phyloP scores from a whole-genome alignment of 2,113 vertebrate species.

The Orthonyx spaldingii region DNA sequence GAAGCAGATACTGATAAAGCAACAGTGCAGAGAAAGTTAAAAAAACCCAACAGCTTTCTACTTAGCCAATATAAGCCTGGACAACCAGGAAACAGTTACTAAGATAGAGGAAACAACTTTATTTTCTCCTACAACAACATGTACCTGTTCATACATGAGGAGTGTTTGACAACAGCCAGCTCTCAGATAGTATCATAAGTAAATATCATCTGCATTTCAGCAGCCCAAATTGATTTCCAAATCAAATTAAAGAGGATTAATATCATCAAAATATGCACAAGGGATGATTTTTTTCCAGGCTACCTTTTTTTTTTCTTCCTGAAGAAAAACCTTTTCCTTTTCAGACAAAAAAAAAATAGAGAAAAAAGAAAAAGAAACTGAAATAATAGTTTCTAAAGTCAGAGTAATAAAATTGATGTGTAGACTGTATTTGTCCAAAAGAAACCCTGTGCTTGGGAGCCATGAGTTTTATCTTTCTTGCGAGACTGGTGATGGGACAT shows the following conservation, averaged over 20 bases:
- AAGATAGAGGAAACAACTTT: background rate
- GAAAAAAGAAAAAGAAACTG: background rate
- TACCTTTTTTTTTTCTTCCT: background rate
- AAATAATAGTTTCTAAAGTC: background rate
- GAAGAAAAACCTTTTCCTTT: background rate
- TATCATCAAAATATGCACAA: background rate
- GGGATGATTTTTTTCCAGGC: background rate
- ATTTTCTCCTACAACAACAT: background rate
- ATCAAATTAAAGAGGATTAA: background rate
- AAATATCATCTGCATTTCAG: background rate
- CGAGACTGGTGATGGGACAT: background rate
- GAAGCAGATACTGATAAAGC: background rate
- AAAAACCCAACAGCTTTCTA: background rate
- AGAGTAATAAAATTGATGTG: background rate
- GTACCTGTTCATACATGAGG: background rate
- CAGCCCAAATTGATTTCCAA: background rate
- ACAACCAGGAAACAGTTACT: background rate
- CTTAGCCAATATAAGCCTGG: background rate
- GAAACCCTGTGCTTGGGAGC: background rate
- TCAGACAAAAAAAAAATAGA: background rate
- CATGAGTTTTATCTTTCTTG: background rate
- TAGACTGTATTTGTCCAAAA: background rate
- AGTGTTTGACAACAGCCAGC: background rate
- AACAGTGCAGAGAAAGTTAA: background rate
- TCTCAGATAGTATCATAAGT: background rate